These are phyloP conservation scores for Stenopsyche tienmushanensis DNA, from an alignment of 1,140 invertebrate species.

Conservation along the genomic window DNA sequence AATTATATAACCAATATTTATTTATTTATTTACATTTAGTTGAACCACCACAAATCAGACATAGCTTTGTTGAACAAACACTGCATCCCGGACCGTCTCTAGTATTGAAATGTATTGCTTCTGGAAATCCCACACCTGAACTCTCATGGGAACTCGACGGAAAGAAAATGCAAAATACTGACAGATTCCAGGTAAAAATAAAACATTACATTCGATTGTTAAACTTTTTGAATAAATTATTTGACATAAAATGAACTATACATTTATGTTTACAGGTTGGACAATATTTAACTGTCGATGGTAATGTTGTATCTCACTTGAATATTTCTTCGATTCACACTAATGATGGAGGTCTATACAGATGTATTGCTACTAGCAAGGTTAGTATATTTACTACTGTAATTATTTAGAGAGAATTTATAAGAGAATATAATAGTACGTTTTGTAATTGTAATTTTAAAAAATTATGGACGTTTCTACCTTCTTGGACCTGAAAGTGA, in stretches of 20 bases:
- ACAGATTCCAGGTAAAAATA: slow-evolving; percentile 56
- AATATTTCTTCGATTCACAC: slow-evolving; percentile 91
- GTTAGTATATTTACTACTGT: slow-evolving; percentile 52
- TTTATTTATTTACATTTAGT: slow-evolving; percentile 53
- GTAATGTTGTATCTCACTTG: slow-evolving; percentile 90
- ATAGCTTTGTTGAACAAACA: slow-evolving; percentile 83
- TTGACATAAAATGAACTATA: not conserved
- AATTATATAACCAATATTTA: too few species aligned
- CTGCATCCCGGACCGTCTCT: slow-evolving; percentile 83
- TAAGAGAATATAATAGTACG: not conserved
- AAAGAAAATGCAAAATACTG: slow-evolving; percentile 77
- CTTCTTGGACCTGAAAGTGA: too few species aligned
- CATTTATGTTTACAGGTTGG: slow-evolving; percentile 65
- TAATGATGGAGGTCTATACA: slow-evolving; percentile 91
- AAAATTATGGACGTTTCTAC: too few species aligned
- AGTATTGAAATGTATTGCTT: slow-evolving; percentile 70
- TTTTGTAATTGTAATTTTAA: too few species aligned
- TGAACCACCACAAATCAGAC: slow-evolving; percentile 84
- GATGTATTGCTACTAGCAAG: slow-evolving; percentile 88
- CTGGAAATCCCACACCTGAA: slow-evolving; percentile 91
- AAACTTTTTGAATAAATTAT: not conserved
- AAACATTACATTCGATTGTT: not conserved
- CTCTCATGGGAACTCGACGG: slow-evolving; percentile 94
- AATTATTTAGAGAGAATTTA: not conserved
- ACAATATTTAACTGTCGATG: slow-evolving; percentile 83